phyloP scores from a whole-genome alignment of 2,113 vertebrate genomes.

The Scartelaos histophorus region DNA sequence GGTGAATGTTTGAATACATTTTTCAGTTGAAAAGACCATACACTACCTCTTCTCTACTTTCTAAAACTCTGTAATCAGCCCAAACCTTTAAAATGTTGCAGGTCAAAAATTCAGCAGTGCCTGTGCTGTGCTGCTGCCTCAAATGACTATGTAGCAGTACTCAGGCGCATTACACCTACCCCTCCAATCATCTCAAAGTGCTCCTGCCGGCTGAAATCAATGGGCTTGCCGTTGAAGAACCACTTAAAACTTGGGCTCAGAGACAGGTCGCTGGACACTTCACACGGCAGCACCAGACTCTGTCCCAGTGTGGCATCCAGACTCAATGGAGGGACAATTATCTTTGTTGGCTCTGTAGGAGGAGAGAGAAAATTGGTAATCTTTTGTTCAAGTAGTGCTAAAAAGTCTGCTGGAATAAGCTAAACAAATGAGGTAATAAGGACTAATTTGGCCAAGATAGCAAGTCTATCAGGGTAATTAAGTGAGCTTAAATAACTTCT shows the following conservation, averaged over 20 bases:
- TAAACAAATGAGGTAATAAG: conserved; percentile 44
- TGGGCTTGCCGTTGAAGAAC: conserved; percentile 84
- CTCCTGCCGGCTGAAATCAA: conserved; percentile 81
- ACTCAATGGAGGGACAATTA: conserved; percentile 79
- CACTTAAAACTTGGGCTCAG: conserved; percentile 81
- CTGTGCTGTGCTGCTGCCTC: background rate
- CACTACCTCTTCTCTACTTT: background rate
- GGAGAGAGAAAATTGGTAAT: conserved; percentile 11
- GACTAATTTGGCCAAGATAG: conserved; percentile 47
- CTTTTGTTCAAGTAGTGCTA: background rate
- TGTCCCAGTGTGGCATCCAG: conserved; percentile 87
- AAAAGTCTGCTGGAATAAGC: conserved; percentile 23
- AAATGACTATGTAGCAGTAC: conserved; percentile 1
- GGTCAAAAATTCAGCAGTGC: conserved; percentile 8
- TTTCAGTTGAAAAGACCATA: background rate
- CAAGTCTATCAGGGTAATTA: conserved; percentile 53
- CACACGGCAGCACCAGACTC: conserved; percentile 87
- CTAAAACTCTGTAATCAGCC: conserved; percentile 3
- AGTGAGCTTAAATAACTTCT: conserved; percentile 59
- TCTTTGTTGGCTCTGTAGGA: conserved; percentile 82
- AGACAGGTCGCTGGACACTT: conserved; percentile 84
- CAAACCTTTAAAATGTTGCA: background rate
- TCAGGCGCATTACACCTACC: conserved; percentile 71
- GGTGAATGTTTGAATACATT: background rate
- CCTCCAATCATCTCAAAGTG: conserved; percentile 89